phyloP scores from a whole-genome alignment of 2,113 vertebrate genomes.

The Apeltes quadracus region DNA sequence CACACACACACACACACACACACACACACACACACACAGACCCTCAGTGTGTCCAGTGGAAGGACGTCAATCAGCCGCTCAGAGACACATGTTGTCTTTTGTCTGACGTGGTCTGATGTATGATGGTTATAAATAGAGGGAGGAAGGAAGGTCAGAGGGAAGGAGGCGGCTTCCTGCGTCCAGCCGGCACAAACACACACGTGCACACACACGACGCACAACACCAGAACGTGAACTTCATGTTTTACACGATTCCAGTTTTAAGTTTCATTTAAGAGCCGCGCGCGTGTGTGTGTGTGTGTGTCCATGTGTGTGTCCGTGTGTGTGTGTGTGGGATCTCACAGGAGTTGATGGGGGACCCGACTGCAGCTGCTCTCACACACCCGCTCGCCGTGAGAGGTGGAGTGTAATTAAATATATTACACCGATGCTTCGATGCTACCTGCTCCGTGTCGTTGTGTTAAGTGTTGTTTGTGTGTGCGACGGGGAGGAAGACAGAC shows the following conservation, averaged over 20 bases:
- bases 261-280: neutral
- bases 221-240: slow-evolving; percentile 2
- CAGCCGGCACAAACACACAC: slow-evolving; percentile 35
- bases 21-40: slow-evolving; percentile 15
- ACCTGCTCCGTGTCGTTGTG: too few species aligned
- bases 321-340: slow-evolving; percentile 45
- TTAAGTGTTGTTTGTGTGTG: too few species aligned
- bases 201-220: slow-evolving; percentile 9
- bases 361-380: slow-evolving; percentile 73
- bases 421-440: too few species aligned
- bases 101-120: too few species aligned
- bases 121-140: slow-evolving; percentile 75
- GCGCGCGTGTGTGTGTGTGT: too few species aligned
- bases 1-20: slow-evolving; percentile 5
- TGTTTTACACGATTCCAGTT: slow-evolving; percentile 6
- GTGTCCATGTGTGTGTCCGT: neutral
- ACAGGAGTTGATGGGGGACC: slow-evolving; percentile 67
- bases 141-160: slow-evolving; percentile 75
- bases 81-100: neutral
- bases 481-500: slow-evolving; percentile 32
- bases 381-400: slow-evolving; percentile 69
- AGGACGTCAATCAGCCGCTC: neutral
- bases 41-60: slow-evolving; percentile 32
- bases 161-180: slow-evolving; percentile 73
- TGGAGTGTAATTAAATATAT: slow-evolving; percentile 68